phyloP scores from a whole-genome alignment of 2,888 invertebrate species.

The Callyntrura sp. region DNA sequence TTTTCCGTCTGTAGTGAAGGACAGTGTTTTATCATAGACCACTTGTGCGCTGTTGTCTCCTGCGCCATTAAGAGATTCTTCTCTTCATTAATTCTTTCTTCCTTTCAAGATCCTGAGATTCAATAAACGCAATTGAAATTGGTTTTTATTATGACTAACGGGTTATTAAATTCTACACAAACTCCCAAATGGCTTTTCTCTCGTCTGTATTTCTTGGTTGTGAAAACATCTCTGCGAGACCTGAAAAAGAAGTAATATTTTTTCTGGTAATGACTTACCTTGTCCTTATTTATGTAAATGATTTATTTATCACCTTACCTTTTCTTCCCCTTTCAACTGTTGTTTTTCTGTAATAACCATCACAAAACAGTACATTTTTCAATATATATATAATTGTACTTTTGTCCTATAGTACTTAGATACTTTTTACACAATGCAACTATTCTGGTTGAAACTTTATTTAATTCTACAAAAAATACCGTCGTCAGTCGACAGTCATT shows the following conservation, averaged over 20 bases:
- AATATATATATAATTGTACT: background rate
- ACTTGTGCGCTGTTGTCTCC: slow-evolving; percentile 63
- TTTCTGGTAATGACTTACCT: slow-evolving; percentile 64
- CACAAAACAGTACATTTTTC: slow-evolving; percentile 5
- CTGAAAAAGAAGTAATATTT: slow-evolving; percentile 70
- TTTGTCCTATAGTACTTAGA: background rate
- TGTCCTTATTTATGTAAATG: slow-evolving; percentile 75
- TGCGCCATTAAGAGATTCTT: slow-evolving; percentile 55
- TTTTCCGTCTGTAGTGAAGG: background rate
- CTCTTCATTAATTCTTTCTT: slow-evolving; percentile 22
- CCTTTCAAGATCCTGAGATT: slow-evolving; percentile 50
- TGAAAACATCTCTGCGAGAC: slow-evolving; percentile 53
- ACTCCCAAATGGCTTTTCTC: slow-evolving; percentile 43
- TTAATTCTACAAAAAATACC: background rate
- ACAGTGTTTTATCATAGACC: background rate
- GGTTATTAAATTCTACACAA: slow-evolving; percentile 69
- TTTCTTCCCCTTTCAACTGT: slow-evolving; percentile 50
- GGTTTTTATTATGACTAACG: slow-evolving; percentile 76
- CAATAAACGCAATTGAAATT: slow-evolving; percentile 77
- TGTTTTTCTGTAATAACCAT: slow-evolving; percentile 37
- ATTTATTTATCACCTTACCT: slow-evolving; percentile 76
- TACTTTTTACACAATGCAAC: background rate
- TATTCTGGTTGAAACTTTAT: slow-evolving; percentile 5
- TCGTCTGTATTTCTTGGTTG: background rate
- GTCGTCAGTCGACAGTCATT: background rate